phyloP scores from a whole-genome alignment of 2,797 vertebrate species.

The Phalanger gymnotis region DNA sequence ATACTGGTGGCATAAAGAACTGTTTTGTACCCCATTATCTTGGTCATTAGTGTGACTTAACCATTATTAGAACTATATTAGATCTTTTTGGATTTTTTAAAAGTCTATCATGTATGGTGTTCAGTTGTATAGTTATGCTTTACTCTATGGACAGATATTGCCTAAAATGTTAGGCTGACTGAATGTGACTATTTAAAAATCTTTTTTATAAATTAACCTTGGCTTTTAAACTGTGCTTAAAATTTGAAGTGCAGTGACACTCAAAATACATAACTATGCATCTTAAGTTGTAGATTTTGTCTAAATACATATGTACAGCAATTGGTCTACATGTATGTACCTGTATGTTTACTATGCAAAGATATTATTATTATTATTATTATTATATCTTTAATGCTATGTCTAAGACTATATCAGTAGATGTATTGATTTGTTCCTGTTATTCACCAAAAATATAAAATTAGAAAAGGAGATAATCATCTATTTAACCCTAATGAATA shows the following conservation, averaged over 20 bases:
- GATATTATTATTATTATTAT: conserved; percentile 5
- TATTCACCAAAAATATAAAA: conserved; percentile 36
- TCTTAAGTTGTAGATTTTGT: conserved; percentile 34
- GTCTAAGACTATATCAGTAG: background rate
- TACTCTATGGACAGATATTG: too few species aligned
- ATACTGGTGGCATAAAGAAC: too few species aligned
- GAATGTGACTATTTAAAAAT: conserved; percentile 51
- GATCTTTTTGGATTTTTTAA: background rate
- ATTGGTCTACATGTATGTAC: background rate
- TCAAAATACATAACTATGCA: conserved; percentile 3
- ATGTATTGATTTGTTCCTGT: background rate
- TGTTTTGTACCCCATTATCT: background rate
- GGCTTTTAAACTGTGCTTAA: conserved; percentile 33
- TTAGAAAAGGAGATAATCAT: conserved; percentile 39
- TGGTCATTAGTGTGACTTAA: background rate
- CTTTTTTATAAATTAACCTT: conserved; percentile 2
- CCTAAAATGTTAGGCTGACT: conserved; percentile 9
- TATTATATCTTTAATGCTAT: conserved; percentile 41
- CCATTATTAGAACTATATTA: too few species aligned
- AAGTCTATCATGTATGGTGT: background rate
- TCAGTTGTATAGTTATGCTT: background rate
- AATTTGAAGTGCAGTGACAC: conserved; percentile 32
- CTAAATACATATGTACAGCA: background rate
- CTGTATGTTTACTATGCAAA: background rate
- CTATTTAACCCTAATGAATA: conserved; percentile 32